A percentile compares a stretch with the other conserved stretches of the same genome.
Conservation (phyloP, 2,888 invertebrate genomes). For the Calameuta pallipes region DNA sequence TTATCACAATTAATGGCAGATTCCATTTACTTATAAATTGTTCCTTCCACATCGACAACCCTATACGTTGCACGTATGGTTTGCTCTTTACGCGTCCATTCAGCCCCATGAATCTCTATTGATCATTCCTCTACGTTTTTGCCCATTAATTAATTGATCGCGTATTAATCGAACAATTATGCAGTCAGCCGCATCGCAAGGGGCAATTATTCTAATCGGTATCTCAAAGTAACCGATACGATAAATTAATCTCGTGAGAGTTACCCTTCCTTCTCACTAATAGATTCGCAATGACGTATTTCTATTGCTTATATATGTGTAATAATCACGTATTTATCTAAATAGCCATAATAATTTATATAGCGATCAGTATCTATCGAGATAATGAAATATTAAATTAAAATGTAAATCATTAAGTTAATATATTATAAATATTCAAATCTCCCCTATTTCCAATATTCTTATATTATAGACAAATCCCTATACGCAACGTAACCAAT, state of each 20-base stretch:
- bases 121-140: constrained; percentile 30
- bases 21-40: constrained; percentile 18
- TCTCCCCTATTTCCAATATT: neutral
- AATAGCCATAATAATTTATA: neutral
- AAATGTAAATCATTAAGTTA: neutral
- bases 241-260: constrained; percentile 9
- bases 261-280: neutral
- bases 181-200: constrained; percentile 27
- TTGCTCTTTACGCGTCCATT: neutral
- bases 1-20: constrained; percentile 54
- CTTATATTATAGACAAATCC: neutral
- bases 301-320: neutral
- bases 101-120: constrained; percentile 22
- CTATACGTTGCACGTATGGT: neutral
- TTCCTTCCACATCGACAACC: neutral
- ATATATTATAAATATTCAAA: neutral
- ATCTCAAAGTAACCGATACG: constrained; percentile 28
- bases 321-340: neutral
- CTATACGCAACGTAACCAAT: neutral
- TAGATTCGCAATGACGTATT: neutral
- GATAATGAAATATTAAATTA: neutral
- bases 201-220: constrained; percentile 36
- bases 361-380: neutral
- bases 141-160: constrained; percentile 52
- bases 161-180: constrained; percentile 48